Base-by-base conservation (phyloP, 2,888 invertebrate genomes). In the Sphaeridia pumilis region DNA sequence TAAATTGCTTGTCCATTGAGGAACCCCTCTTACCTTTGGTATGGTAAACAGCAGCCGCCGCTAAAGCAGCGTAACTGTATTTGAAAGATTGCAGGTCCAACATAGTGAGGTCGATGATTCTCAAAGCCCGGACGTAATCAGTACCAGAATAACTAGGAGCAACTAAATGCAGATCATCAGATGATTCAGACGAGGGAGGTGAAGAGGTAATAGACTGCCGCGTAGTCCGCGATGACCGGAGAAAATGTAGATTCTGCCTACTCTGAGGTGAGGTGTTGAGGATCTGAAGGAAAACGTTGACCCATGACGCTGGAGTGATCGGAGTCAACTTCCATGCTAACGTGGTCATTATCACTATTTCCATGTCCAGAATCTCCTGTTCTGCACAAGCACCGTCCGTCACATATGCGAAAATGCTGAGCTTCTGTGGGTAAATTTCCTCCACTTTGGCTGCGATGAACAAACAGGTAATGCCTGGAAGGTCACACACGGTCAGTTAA, bases 381-480 rank as follows among this genome's bases (percentile, higher is more conserved):
- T 85, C 83, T 45, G 84, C 83, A 71, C 95, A 98, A 0, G 95
- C 95, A 53, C 93, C 90, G 74, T 97, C 98, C 1, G 97, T 97
- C 14, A 97, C 94, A 72, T 89, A 93, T 0, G 95, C 89, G 74
- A 97, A 94, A 69, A 94, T 93, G 10, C 80, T 76, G 49, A 97
- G 78, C 73, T 93, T 93, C 1, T 97, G 97, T 45, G 98, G 97
- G 74, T 97, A 98, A 46, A 98, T 93, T 76, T 98, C 98, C 77
- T 98, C 98, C 54, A 82, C 74, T 78, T 95, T 93, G 1, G 90
- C 83, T 20, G 97, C 95, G 66, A 98, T 83, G 72, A 95, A 94
- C 49, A 98, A 75, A 67, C 92, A 87, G 3, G 97, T 92, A 59
- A 95, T 89, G 60, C 93, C 94, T 72, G 52, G 69, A 46, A n/a